These are phyloP conservation scores for Hormiphora californensis DNA, from an alignment of 37 sponge, comb jelly and placozoan species.

Conservation along the genomic window DNA sequence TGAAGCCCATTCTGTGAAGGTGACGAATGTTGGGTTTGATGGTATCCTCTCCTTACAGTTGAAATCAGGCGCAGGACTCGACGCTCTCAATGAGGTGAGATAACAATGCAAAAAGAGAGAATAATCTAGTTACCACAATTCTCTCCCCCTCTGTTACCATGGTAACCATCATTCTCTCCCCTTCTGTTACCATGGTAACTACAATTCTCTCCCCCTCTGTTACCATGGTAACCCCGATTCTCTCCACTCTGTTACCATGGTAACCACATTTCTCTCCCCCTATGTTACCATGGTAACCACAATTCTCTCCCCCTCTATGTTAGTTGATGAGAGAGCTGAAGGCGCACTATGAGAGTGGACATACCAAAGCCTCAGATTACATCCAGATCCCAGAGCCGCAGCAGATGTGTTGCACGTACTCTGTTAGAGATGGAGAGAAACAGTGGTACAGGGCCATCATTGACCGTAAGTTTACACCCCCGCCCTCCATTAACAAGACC, in stretches of 20 bases:
- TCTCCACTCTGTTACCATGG: no score
- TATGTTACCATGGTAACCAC: no score
- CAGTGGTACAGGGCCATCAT: neutral
- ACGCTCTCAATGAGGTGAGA: neutral
- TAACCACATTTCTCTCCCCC: no score
- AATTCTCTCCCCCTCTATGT: no score
- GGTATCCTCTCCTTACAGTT: neutral
- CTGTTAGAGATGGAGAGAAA: neutral
- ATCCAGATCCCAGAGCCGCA: neutral
- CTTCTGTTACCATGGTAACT: no score
- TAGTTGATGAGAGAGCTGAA: constrained; percentile 25
- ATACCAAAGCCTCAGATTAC: neutral
- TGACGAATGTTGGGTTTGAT: neutral
- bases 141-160: no score
- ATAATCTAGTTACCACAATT: no score
- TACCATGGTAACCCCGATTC: no score
- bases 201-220: no score
- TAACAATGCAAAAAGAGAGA: no score
- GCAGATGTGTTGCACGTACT: neutral
- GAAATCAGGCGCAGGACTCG: neutral
- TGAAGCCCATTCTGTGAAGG: neutral
- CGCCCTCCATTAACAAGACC: no score
- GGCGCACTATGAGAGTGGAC: neutral
- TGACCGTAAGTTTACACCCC: neutral
- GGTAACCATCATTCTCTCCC: no score